phyloP scores from a whole-genome alignment of 92 coral and sea anemone species.

The Porites rus region DNA sequence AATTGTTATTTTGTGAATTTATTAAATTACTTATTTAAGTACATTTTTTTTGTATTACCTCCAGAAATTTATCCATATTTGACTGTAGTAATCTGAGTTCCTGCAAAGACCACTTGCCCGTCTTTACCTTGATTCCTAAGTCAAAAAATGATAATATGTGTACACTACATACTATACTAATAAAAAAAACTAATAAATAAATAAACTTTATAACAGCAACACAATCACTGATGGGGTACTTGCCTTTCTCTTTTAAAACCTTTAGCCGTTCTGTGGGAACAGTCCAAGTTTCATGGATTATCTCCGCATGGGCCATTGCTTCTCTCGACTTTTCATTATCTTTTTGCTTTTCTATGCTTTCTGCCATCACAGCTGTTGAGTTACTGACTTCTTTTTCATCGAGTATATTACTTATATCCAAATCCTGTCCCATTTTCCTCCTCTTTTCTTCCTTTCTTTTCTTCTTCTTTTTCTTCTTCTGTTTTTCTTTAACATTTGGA shows the following conservation, averaged over 20 bases:
- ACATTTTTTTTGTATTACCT: background rate
- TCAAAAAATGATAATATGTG: no score
- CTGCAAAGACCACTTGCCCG: slow-evolving; percentile 38
- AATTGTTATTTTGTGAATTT: no score
- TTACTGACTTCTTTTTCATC: background rate
- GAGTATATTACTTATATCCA: background rate
- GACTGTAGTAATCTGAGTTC: slow-evolving; percentile 13
- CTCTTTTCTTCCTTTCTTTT: background rate
- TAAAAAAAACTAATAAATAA: no score
- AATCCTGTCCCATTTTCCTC: background rate
- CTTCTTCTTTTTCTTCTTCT: background rate
- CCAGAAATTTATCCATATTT: slow-evolving; percentile 23
- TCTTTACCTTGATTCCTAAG: slow-evolving; percentile 35
- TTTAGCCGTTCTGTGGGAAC: background rate
- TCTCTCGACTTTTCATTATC: background rate
- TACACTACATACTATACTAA: no score
- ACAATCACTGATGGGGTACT: background rate
- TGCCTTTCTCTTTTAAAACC: slow-evolving; percentile 5
- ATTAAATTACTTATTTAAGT: no score
- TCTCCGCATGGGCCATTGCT: background rate
- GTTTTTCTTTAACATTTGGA: background rate
- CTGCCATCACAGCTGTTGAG: background rate
- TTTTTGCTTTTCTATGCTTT: background rate
- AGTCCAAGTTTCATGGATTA: slow-evolving; percentile 29
- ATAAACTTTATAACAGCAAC: no score